Evolutionary conservation across 2,797 vertebrate species (phyloP), one percentile per base, ranked within the genome.

Genomic region (Harpia harpyja): DNA sequence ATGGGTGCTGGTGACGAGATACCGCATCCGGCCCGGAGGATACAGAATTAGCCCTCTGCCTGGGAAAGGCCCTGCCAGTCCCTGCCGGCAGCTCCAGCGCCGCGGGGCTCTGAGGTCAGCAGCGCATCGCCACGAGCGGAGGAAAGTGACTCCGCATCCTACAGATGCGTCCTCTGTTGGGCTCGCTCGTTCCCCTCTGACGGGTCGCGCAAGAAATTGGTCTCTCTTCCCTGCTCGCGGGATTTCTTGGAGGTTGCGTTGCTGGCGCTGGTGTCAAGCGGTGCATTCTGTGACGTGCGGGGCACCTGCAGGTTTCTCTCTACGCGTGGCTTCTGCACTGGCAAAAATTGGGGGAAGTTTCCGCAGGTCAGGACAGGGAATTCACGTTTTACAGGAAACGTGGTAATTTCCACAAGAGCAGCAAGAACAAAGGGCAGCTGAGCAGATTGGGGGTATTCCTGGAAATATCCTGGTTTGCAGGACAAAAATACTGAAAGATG

Each of bases 101-200:
- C 1, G 0, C 0, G 3, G 32, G 56, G 59, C 86, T 76, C 30
- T 7, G 46, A 39, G 76, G 69, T 85, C 92, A 75, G 68, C 25
- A 0, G 39, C 20, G 4, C 4, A 2, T 24, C 20, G 10, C 56
- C 54, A 5, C 3, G 4, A 3, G 0, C 0, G 5, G 39, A 59
- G 78, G 43, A 59, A 68, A 63, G 86, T 10, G 3, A 14, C 79
- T 83, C 85, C 0, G 14, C 33, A 27, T 83, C 56, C 76, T 25
- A 33, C 86, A 83, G 78, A 33, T 73, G 68, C 17, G 28, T 89
- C 91, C 92, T 93, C 56, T 2, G 1, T 5, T 3, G 20, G 35
- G 22, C 53, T 46, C 4, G 5, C 39, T 37, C 15, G 0, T 25
- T 22, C 56, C 13, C 9, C 23, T 56, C 46, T 1, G 9, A 5